Evolutionary conservation across 2,797 vertebrate genomes (phyloP).

Genomic region (Florisuga fusca): DNA sequence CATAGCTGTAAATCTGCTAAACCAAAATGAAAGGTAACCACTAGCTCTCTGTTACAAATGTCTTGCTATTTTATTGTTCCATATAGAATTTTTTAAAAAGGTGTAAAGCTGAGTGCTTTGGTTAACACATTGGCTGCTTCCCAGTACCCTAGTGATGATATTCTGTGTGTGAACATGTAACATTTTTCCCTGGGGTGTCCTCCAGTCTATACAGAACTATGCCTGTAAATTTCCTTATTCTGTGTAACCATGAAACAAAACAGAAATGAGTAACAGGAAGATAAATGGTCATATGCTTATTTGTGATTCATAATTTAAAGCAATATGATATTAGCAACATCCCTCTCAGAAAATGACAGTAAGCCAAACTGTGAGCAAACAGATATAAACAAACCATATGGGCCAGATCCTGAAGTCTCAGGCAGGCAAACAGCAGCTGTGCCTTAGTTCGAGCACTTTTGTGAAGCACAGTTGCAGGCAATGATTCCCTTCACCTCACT

Average conservation of each 20-base stretch:
- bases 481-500: not conserved
- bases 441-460: not conserved
- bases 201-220: not conserved
- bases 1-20: not conserved
- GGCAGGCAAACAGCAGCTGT: not conserved
- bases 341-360: not conserved
- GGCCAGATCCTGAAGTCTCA: not conserved
- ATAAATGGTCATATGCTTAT: not conserved
- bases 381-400: not conserved
- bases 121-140: not conserved
- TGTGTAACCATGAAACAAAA: not conserved
- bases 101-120: not conserved
- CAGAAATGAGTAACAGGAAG: not conserved
- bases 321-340: not conserved
- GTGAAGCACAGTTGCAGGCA: not conserved
- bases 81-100: not conserved
- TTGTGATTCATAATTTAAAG: not conserved
- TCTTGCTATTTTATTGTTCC: not conserved
- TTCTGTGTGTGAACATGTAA: not conserved
- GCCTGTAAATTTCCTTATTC: not conserved
- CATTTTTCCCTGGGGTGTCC: not conserved
- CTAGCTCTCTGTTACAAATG: not conserved
- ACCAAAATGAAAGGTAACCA: not conserved
- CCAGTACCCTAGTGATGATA: not conserved
- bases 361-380: not conserved